phyloP scores from a whole-genome alignment of 1,140 invertebrate species.

The Aphelinus atriplicis region DNA sequence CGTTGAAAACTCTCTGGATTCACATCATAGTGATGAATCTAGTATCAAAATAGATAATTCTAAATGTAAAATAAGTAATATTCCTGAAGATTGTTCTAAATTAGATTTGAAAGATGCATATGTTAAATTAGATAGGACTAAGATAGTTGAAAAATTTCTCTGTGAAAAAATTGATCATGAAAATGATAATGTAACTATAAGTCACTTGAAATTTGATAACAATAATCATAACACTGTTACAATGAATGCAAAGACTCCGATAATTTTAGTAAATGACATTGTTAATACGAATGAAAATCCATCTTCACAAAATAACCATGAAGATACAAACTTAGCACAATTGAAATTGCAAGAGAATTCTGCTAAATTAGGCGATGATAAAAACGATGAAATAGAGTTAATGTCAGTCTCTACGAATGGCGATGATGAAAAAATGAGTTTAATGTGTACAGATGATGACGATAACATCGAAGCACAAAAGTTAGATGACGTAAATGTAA shows the following conservation, averaged over 20 bases:
- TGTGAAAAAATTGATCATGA: slow-evolving; percentile 11
- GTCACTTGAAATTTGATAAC: slow-evolving; percentile 4
- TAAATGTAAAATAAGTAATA: background rate
- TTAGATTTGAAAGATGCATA: slow-evolving; percentile 31
- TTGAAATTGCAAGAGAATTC: too few species aligned
- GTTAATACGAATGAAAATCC: slow-evolving; percentile 12
- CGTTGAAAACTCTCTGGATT: slow-evolving; percentile 17
- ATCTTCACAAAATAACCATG: background rate
- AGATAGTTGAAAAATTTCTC: slow-evolving; percentile 9
- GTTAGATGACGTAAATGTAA: background rate
- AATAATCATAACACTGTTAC: slow-evolving; percentile 8
- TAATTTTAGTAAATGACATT: slow-evolving; percentile 28
- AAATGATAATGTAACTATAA: background rate
- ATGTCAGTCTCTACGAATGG: background rate
- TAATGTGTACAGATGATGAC: background rate
- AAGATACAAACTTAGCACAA: background rate
- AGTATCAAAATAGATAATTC: background rate
- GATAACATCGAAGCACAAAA: background rate
- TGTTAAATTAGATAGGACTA: slow-evolving; percentile 33
- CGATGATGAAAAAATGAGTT: background rate
- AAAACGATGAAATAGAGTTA: too few species aligned
- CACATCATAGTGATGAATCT: background rate
- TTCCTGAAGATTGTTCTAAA: slow-evolving; percentile 4
- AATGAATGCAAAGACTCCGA: slow-evolving; percentile 15
- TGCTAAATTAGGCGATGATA: too few species aligned